phyloP scores from a whole-genome alignment of 2,888 invertebrate species.

The Lasioglossum calceatum region DNA sequence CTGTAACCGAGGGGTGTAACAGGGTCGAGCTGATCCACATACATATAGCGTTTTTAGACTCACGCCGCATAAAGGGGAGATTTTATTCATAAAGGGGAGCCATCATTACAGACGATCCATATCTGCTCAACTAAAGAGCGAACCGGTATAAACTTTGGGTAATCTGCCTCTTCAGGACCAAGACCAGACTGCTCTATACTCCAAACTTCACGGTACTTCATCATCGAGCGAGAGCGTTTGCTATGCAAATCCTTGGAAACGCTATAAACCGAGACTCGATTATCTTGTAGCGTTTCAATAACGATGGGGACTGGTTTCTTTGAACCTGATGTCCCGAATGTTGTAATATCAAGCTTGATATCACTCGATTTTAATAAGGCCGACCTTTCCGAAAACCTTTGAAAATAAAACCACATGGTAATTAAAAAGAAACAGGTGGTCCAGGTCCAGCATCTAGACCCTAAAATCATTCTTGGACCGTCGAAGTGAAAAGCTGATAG shows the following conservation, averaged over 20 bases:
- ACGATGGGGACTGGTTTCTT: not conserved
- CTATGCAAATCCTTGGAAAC: constrained; percentile 1
- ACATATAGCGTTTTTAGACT: too few species aligned
- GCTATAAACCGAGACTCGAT: not conserved
- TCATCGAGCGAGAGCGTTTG: not conserved
- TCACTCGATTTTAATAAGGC: not conserved
- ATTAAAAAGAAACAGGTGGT: too few species aligned
- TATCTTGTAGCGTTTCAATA: not conserved
- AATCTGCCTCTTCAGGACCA: not conserved
- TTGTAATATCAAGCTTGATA: not conserved
- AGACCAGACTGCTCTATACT: not conserved
- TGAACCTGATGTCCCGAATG: not conserved
- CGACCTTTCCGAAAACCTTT: too few species aligned
- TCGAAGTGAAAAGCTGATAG: too few species aligned
- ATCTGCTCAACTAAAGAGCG: not conserved
- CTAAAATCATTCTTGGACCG: too few species aligned
- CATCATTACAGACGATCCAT: not conserved
- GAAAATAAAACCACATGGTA: too few species aligned
- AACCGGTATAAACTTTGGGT: not conserved
- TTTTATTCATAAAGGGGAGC: not conserved
- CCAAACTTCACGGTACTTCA: not conserved
- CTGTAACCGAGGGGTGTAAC: too few species aligned
- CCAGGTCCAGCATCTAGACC: too few species aligned
- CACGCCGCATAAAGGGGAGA: not conserved
- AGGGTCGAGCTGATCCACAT: not conserved